Evolutionary conservation across 2,888 invertebrate species (phyloP).

Genomic region (Paralinhomoeus sp.): DNA sequence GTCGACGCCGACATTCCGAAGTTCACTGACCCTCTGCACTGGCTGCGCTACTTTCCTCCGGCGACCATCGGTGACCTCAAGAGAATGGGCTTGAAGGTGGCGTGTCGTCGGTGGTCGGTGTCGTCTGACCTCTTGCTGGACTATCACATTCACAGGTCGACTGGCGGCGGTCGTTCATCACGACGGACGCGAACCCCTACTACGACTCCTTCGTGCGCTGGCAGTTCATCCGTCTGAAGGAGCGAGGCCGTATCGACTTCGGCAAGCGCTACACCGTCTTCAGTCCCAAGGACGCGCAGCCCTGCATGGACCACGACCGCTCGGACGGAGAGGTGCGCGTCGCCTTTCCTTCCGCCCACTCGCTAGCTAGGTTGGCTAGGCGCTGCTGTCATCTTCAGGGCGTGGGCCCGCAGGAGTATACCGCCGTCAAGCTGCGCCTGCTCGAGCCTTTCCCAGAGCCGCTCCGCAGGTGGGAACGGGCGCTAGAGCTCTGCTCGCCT

Average conservation of each 20-base stretch:
- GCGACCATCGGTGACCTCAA: conserved; percentile 60
- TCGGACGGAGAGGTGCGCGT: conserved; percentile 51
- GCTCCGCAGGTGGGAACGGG: too few relatives aligned
- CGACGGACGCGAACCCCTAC: conserved; percentile 88
- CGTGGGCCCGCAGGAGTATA: conserved; percentile 92
- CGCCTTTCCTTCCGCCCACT: background rate
- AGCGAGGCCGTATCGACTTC: conserved; percentile 68
- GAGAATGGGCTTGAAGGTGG: conserved; percentile 64
- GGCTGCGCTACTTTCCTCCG: conserved; percentile 94
- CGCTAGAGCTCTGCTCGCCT: too few relatives aligned
- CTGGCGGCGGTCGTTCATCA: conserved; percentile 93
- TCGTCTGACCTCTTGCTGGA: background rate
- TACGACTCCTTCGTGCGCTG: conserved; percentile 91
- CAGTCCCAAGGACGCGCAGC: conserved; percentile 84
- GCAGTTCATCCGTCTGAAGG: conserved; percentile 70
- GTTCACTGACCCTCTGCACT: conserved; percentile 69
- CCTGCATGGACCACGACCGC: conserved; percentile 98
- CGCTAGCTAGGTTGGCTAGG: background rate
- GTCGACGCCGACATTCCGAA: conserved; percentile 66
- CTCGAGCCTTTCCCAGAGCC: conserved; percentile 44
- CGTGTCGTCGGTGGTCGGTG: background rate
- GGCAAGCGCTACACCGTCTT: conserved; percentile 91
- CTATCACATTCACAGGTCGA: conserved; percentile 44
- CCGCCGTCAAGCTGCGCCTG: conserved; percentile 73
- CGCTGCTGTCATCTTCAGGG: conserved; percentile 33